Base-by-base conservation (phyloP, 2,797 vertebrate genomes). In the Monodelphis domestica region DNA sequence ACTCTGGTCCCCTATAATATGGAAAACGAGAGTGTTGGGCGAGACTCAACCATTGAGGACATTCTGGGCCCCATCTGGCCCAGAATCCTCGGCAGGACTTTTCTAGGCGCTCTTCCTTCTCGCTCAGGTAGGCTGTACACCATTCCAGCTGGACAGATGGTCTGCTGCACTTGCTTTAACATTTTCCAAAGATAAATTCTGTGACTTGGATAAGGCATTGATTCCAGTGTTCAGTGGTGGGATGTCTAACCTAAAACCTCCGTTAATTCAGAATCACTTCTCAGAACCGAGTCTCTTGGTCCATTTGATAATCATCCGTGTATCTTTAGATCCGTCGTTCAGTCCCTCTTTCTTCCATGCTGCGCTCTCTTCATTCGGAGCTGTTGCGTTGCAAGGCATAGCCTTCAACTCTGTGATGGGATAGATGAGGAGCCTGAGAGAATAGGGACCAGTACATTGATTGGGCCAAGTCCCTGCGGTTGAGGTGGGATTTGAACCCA, bases 311-410 rank as follows among this genome's bases (percentile, higher is more conserved):
- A 10, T 0, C 51, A 63, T 51, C 28, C 12, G 0, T 7, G 51
- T 12, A 4, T 33, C 53, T 54, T 3, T 14, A 38, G 88, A 12
- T n/a, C 53, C 15, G 0, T 54, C n/a, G 4, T 38, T 38, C 26
- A 26, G 2, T 54, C 38, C 21, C n/a, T 28, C 12, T 0, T 84
- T 2, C 21, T 33, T 2, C 12, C 3, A 0, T 55, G 45, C 38
- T 24, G 15, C 0, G 0, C 3, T 56, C 17, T 0, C 54, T 53
- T 33, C 26, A 6, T 70, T 24, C 45, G 17, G 3, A 0, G 38
- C 38, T 84, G 2, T 26, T 2, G 0, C 3, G 21, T 38, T 84
- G 24, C 12, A 50, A 38, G 63, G 63, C 63, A 7, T 63, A 70
- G 63, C 70, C n/a, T n/a, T n/a, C 1, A 1, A 63, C 4, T 59